Percentiles rank a stretch among this genome's conserved stretches.
Evolutionary conservation across 2,888 invertebrate species (phyloP).

Genomic region (Macaria notata): DNA sequence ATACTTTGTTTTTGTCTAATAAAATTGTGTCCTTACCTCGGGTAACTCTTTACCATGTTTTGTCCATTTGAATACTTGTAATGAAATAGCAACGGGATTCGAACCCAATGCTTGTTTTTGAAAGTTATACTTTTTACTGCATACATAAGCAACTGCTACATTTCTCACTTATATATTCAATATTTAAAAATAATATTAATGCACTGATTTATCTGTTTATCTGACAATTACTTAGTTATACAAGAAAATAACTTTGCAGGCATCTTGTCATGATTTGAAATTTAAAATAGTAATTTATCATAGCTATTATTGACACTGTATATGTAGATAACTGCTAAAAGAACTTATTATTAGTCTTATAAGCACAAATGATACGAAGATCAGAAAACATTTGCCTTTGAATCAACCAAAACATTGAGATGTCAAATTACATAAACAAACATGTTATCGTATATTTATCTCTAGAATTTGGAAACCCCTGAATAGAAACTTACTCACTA

Average conservation of each 20-base stretch:
- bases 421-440: slow-evolving; percentile 27
- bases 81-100: background rate
- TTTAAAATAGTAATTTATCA: background rate
- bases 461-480: slow-evolving; percentile 59
- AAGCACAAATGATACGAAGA: slow-evolving; percentile 21
- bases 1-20: no score
- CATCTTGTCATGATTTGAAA: background rate
- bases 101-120: background rate
- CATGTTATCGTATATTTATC: slow-evolving; percentile 8
- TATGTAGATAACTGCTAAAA: background rate
- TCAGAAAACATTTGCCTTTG: slow-evolving; percentile 23
- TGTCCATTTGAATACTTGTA: no score
- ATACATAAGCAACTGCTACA: background rate
- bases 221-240: background rate
- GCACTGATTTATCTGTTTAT: background rate
- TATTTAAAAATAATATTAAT: background rate
- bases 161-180: background rate
- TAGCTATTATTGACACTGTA: no score
- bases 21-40: no score
- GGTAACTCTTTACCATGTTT: no score
- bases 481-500: slow-evolving; percentile 65
- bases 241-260: background rate
- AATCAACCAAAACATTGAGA: slow-evolving; percentile 26
- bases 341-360: background rate
- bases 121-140: no score